Evolutionary conservation across 2,797 vertebrate species (phyloP), one percentile per base, ranked within the genome.

Genomic region (Enteromius afrohamiltoni): DNA sequence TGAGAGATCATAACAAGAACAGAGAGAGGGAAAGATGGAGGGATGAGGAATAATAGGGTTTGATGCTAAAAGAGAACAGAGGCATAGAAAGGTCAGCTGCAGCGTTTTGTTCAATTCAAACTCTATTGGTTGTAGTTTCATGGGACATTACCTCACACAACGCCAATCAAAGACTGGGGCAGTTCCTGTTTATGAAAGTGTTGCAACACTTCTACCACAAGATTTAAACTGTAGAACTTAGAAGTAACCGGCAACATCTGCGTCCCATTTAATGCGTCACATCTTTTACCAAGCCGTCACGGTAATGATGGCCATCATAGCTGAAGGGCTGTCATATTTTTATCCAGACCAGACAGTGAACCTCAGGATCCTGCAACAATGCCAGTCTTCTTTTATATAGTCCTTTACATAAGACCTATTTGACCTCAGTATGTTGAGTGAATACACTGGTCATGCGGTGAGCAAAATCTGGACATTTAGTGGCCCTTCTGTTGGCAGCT

Each of bases 1-100:
- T 58, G n/a, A 55, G 51, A 82, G 88, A 87, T 87, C 87, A 83
- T 4, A 37, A 34, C 67, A 60, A 80, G 85, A 74, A 40, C 29
- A 31, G 77, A 77, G 76, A 74, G 69, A 82, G 40, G 89, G 83
- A 73, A 62, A 85, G 78, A 76, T 49, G 51, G 67, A 60, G 19
- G 34, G 11, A 70, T 53, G 21, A 79, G 45, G 34, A 55, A 65
- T 60, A 11, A 69, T 65, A 26, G 42, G 51, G 16, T 40, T 40
- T 21, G 65, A 80, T 69, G 78, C 68, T 71, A 31, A 51, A 69
- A 26, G n/a, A 42, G 74, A 85, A 75, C 19, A 42, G 26, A 75
- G 49, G 31, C 10, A 68, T 67, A 4, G 49, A 65, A 84, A 75
- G 10, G 37, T 60, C 69, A 62, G 11, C 29, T 26, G 45, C 21